Evolutionary conservation across 2,113 vertebrate species (phyloP), one percentile per base, ranked within the genome.

Genomic region (Andinoacara biseriatus): DNA sequence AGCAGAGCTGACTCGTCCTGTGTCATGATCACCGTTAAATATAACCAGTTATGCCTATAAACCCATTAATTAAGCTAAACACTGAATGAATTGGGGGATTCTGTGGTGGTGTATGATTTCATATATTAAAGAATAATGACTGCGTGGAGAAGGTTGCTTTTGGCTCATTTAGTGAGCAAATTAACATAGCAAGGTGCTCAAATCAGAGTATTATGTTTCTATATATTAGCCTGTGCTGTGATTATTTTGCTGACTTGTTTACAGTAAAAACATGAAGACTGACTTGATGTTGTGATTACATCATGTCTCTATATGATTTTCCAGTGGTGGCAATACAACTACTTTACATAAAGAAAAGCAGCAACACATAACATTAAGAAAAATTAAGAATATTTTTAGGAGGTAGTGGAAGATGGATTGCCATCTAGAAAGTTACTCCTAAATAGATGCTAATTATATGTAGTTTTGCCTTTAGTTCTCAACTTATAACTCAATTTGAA

Each of bases 1-100:
- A 83, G 33, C 31, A 62, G 52, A 82, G 58, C 79, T 84, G 62
- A 82, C 78, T 56, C 76, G 80, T 80, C 26, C 80, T 35, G 78
- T 62, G 69, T 38, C 54, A 87, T 59, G 85, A 61, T 78, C 14
- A 60, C 60, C 13, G 24, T 56, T 81, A 78, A 52, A 77, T 56
- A 72, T 31, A 79, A 65, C 33, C 54, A 82, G 62, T 85, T 78
- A 59, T 61, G 56, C 38, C 76, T 87, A 90, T 69, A 74, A 83
- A 80, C 80, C 46, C n/a, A 78, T 81, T 83, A 62, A 83, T 87
- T 79, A 56, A 54, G 65, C 10, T 40, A 58, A 80, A 82, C 81
- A 74, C 65, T 89, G 58, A 24, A 78, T 75, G 14, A 15, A 81
- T 60, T 74, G 52, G 76, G 24, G 58, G 59, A 29, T 49, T 74